Base-by-base conservation (phyloP, 2,888 invertebrate genomes). In the Herminia tarsipennalis region DNA sequence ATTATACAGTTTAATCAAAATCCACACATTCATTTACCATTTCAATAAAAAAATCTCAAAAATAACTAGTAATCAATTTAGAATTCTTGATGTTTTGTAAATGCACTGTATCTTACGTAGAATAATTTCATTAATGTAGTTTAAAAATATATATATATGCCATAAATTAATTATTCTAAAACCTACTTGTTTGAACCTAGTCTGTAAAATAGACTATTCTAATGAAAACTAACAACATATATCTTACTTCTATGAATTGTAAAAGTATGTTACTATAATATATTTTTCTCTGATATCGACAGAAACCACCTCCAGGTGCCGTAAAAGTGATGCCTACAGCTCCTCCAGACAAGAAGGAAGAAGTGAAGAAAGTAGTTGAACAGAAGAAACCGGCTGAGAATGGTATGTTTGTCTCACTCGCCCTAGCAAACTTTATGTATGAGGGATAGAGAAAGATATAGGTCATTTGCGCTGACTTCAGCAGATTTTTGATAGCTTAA, bases 281-380 rank as follows among this genome's bases (percentile, higher is more conserved):
- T 24, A 16, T 3, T n/a, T 2, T 18, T 6, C 4, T 18, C 4
- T 18, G 9, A 5, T 47, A 13, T 92, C 92, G 36, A 2, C 92
- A 97, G 96, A 96, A 96, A 90, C 96, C 96, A 16, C 90, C 90
- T 0, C 92, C 95, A 20, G 97, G 97, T 32, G 97, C 96, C 5
- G 95, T 97, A 48, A 95, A 96, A 54, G 97, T 97, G 57, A 93
- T 97, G 85, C 96, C 96, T 33, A 92, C 95, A 12, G 94, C 94
- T 24, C 93, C 94, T 40, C 92, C 93, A 10, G 93, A 93, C 58
- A 94, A 92, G 75, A 93, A 93, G 64, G 91, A 92, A 0, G 86
- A 86, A 14, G 36, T 36, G 2, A 83, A 82, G 67, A 82, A 79
- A 39, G 37, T 71, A 1, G 65, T 60, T 1, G 89, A 87, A 28